Evolutionary conservation across 2,797 vertebrate species (phyloP), one percentile per base, ranked within the genome.

Genomic region (Falco naumanni): DNA sequence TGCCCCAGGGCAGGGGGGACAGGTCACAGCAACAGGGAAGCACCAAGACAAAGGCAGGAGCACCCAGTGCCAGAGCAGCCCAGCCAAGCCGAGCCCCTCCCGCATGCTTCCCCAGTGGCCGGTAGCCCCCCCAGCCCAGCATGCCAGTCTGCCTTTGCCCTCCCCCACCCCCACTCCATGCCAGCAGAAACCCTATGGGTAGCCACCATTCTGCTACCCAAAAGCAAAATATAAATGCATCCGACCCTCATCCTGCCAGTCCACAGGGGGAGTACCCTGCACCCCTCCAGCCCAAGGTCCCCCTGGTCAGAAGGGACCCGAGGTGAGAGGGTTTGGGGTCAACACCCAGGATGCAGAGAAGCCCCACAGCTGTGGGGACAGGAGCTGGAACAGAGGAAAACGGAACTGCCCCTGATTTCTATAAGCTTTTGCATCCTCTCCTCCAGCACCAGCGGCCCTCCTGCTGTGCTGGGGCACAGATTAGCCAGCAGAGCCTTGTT

Each of bases 1-100:
- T 77, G 22, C 51, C 75, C 65, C 6, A 2, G 66, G 80, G 33
- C 51, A 79, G 7, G 9, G 29, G 33, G 19, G 43, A 59, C 15
- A 34, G 56, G 56, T 66, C 86, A 54, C 0, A 0, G 45, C 9
- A 5, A 14, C 0, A 2, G 90, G 37, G 54, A 87, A 18, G 51
- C 69, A 54, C 34, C 17, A 29, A 70, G 56, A 74, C 3, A 2
- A 74, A 63, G 48, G 72, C 60, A 77, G 69, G 20, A 66, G 77
- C 64, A 51, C 39, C 11, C 0, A 0, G 29, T 43, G 34, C 0
- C 0, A 80, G 48, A 53, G 61, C 61, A 85, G 76, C 54, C 33
- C 0, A 0, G 64, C 33, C 1, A 0, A 80, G 48, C 65, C 2
- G 0, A 0, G 26, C 18, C 33, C 48, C 15, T 41, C 19, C 61